Percentiles rank a stretch among this genome's conserved stretches.
Conservation (phyloP, 2,888 invertebrate genomes). For the Drosophila colorata region DNA sequence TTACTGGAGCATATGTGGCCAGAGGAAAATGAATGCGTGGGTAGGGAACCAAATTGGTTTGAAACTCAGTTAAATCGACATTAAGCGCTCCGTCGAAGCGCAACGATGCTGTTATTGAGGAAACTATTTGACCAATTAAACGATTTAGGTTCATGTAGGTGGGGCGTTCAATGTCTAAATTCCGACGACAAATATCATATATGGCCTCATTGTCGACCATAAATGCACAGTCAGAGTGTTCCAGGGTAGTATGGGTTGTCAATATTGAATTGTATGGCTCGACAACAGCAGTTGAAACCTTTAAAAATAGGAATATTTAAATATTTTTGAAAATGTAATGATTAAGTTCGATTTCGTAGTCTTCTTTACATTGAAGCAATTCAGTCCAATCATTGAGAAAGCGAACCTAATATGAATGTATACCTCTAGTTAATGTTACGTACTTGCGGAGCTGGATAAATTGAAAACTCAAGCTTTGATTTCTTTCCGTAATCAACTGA, state of each 20-base stretch:
- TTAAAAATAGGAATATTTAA: background rate
- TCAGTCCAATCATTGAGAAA: too few species aligned
- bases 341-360: background rate
- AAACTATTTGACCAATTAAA: slow-evolving; percentile 95
- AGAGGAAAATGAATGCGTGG: slow-evolving; percentile 98
- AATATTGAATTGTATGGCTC: slow-evolving; percentile 97
- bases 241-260: slow-evolving; percentile 95
- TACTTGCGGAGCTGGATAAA: slow-evolving; percentile 97
- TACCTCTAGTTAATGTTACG: slow-evolving; percentile 46
- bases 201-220: slow-evolving; percentile 97
- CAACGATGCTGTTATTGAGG: slow-evolving; percentile 96
- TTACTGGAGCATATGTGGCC: slow-evolving; percentile 95
- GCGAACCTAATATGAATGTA: background rate
- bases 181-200: slow-evolving; percentile 94
- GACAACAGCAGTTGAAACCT: slow-evolving; percentile 92
- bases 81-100: slow-evolving; percentile 97
- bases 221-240: slow-evolving; percentile 95
- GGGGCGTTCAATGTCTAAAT: slow-evolving; percentile 93
- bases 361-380: too few species aligned
- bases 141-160: slow-evolving; percentile 95
- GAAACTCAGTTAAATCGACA: slow-evolving; percentile 97
- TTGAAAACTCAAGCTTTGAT: slow-evolving; percentile 96
- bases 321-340: background rate
- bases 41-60: slow-evolving; percentile 96
- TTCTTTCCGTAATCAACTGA: slow-evolving; percentile 97